phyloP scores from a whole-genome alignment of 2,797 vertebrate genomes.

The Chaetodon trifasciatus region DNA sequence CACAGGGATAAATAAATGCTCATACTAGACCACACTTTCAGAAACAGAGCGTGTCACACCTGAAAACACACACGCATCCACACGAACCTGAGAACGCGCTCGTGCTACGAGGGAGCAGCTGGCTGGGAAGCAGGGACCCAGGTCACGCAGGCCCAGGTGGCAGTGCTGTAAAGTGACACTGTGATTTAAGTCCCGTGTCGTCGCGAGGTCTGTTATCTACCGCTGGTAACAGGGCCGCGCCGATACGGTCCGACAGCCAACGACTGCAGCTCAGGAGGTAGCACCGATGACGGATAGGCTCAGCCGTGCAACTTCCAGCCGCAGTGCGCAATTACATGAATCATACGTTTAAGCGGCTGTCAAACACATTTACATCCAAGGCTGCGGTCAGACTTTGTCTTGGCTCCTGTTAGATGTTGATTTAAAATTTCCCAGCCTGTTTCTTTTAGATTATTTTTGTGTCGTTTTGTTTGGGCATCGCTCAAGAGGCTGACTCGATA shows the following conservation, averaged over 20 bases:
- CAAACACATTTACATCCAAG: conserved; percentile 37
- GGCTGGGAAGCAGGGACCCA: conserved; percentile 44
- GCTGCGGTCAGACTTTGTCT: conserved; percentile 9
- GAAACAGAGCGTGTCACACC: neutral
- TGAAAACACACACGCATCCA: conserved; percentile 14
- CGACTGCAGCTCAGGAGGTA: conserved; percentile 62
- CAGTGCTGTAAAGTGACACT: conserved; percentile 76
- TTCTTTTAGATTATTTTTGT: conserved; percentile 12
- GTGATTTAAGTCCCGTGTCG: conserved; percentile 81
- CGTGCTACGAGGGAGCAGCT: conserved; percentile 34
- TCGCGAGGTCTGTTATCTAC: conserved; percentile 71
- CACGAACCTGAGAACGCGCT: neutral
- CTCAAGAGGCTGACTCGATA: neutral
- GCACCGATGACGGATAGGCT: conserved; percentile 62
- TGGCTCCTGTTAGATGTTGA: neutral
- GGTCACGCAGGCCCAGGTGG: conserved; percentile 74
- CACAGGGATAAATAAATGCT: conserved; percentile 29
- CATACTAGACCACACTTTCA: neutral
- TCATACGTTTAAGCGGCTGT: conserved; percentile 58
- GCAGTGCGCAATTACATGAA: conserved; percentile 50
- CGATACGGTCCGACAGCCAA: conserved; percentile 67
- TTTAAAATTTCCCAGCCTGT: neutral
- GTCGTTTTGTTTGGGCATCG: neutral
- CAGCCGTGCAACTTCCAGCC: conserved; percentile 36
- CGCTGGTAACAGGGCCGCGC: conserved; percentile 54